Percentiles rank a stretch among this genome's conserved stretches.
Evolutionary conservation across 2,888 invertebrate species (phyloP).

Genomic region (Hoplodrina ambigua): DNA sequence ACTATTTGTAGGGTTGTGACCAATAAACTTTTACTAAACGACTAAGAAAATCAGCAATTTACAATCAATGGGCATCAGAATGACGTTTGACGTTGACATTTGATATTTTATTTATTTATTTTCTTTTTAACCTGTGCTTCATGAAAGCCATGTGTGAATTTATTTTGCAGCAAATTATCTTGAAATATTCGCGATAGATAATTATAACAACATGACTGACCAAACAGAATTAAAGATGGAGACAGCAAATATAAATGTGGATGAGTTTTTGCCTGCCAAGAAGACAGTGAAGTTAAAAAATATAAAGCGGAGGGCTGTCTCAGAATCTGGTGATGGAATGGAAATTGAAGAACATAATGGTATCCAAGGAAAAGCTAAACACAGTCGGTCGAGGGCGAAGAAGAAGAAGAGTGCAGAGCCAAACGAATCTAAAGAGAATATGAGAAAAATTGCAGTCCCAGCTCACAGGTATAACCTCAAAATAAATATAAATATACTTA

Average conservation of each 20-base stretch:
- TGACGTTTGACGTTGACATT: slow-evolving; percentile 9
- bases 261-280: slow-evolving; percentile 89
- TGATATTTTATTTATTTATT: neutral
- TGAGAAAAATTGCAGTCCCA: slow-evolving; percentile 96
- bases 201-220: slow-evolving; percentile 36
- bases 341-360: slow-evolving; percentile 93
- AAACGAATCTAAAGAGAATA: slow-evolving; percentile 90
- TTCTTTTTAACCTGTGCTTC: slow-evolving; percentile 52
- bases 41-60: too few species aligned
- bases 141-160: slow-evolving; percentile 61
- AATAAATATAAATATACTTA: slow-evolving; percentile 18
- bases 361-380: slow-evolving; percentile 86
- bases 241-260: slow-evolving; percentile 87
- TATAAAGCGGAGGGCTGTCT: slow-evolving; percentile 87
- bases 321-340: slow-evolving; percentile 90
- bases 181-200: slow-evolving; percentile 16
- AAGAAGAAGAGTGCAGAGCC: slow-evolving; percentile 83
- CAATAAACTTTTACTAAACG: neutral
- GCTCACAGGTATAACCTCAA: slow-evolving; percentile 92
- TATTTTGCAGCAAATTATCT: slow-evolving; percentile 54
- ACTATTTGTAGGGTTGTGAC: slow-evolving; percentile 17
- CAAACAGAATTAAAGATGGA: slow-evolving; percentile 77
- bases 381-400: slow-evolving; percentile 81
- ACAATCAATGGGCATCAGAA: too few species aligned
- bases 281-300: slow-evolving; percentile 86